phyloP scores from a whole-genome alignment of 2,797 vertebrate genomes.

The Scolopax rusticola region DNA sequence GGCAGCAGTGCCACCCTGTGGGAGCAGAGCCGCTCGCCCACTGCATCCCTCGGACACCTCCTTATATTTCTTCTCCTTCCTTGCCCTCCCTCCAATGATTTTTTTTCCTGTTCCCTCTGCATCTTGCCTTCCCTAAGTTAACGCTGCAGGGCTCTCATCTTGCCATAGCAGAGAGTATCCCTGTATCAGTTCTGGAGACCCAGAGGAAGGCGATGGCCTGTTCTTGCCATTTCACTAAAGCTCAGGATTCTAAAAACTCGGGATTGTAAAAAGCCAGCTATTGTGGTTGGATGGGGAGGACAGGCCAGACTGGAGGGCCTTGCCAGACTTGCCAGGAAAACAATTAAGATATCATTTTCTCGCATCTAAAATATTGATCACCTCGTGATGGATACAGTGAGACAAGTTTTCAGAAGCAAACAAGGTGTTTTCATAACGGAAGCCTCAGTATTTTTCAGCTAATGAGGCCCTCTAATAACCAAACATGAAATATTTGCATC shows the following conservation, averaged over 20 bases:
- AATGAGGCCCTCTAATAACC: not conserved
- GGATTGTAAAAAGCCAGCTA: not conserved
- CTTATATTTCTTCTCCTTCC: not conserved
- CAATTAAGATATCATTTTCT: not conserved
- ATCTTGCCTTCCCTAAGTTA: not conserved
- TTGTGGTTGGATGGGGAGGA: not conserved
- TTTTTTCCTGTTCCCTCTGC: not conserved
- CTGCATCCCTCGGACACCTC: not conserved
- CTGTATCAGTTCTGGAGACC: not conserved
- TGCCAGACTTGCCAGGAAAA: not conserved
- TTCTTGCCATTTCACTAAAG: not conserved
- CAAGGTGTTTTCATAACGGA: not conserved
- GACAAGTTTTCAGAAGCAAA: not conserved
- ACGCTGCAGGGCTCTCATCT: fast-evolving
- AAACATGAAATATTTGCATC: not conserved
- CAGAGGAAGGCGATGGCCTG: fast-evolving
- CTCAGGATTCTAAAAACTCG: fast-evolving
- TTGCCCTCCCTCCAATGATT: fast-evolving
- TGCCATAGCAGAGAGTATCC: not conserved
- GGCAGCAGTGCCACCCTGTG: not conserved
- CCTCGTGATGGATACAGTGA: fast-evolving
- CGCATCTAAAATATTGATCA: not conserved
- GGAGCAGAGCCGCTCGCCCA: not conserved
- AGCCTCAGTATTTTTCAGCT: not conserved
- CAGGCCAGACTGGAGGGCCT: not conserved